phyloP scores from a whole-genome alignment of 2,888 invertebrate genomes.

The Drosophila parthenogenetica region DNA sequence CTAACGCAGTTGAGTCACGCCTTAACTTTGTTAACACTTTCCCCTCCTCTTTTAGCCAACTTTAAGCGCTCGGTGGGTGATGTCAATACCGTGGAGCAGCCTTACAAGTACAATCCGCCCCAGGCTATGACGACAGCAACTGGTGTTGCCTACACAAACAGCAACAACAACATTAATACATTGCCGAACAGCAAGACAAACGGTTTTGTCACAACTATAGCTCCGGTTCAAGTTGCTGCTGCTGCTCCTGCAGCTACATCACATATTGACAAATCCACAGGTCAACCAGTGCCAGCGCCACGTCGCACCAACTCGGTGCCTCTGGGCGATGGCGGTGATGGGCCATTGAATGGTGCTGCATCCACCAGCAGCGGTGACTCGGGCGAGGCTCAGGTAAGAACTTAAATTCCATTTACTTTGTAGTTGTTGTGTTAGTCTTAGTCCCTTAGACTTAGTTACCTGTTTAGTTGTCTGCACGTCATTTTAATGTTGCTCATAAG shows the following conservation, averaged over 20 bases:
- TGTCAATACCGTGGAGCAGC: constrained; percentile 67
- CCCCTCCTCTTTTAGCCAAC: constrained; percentile 79
- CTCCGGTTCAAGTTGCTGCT: constrained; percentile 35
- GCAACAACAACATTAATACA: constrained; percentile 53
- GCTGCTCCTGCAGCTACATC: constrained; percentile 25
- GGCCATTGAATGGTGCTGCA: constrained; percentile 59
- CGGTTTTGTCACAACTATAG: constrained; percentile 75
- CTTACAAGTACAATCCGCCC: background rate
- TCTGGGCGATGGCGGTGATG: constrained; percentile 72
- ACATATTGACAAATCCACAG: constrained; percentile 77
- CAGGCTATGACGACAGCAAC: background rate
- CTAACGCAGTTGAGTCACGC: background rate
- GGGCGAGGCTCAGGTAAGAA: constrained; percentile 81
- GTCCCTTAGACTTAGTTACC: constrained; percentile 36
- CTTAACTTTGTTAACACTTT: constrained; percentile 1
- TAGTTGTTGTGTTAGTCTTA: constrained; percentile 37
- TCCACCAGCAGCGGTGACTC: constrained; percentile 67
- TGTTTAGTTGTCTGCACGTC: constrained; percentile 69
- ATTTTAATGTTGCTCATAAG: constrained; percentile 73
- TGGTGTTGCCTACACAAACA: constrained; percentile 30
- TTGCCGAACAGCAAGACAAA: constrained; percentile 76
- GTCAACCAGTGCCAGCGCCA: constrained; percentile 85
- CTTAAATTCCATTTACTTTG: constrained; percentile 6
- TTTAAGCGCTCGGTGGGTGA: constrained; percentile 88
- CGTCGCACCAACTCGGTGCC: constrained; percentile 86